A percentile compares a stretch with the other conserved stretches of the same genome.
phyloP scores from a whole-genome alignment of 2,797 vertebrate species.

The Microctenopoma lineatum region DNA sequence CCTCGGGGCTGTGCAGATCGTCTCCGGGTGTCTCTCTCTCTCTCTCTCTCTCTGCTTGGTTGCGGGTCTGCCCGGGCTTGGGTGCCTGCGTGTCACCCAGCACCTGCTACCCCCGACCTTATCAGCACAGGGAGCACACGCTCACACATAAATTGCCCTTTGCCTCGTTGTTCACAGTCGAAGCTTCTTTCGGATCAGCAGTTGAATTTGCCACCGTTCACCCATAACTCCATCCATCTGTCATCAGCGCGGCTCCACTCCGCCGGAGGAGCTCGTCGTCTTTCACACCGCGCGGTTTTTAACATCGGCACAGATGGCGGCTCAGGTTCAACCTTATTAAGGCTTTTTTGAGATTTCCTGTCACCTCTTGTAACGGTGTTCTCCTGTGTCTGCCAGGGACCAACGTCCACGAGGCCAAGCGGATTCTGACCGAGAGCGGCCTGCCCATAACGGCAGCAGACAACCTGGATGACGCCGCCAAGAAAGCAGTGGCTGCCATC shows the following conservation, averaged over 20 bases:
- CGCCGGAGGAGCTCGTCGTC: conserved; percentile 46
- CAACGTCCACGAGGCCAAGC: conserved; percentile 94
- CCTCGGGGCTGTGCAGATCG: conserved; percentile 8
- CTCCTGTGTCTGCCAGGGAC: conserved; percentile 84
- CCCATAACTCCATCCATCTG: conserved; percentile 69
- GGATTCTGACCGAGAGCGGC: conserved; percentile 91
- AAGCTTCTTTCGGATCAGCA: conserved; percentile 53
- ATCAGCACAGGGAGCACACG: conserved; percentile 28
- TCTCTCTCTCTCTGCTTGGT: conserved; percentile 35
- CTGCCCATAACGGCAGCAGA: conserved; percentile 91
- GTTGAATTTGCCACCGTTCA: conserved; percentile 53
- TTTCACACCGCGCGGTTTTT: conserved; percentile 57
- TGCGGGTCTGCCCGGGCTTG: conserved; percentile 39
- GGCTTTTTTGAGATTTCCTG: conserved; percentile 2
- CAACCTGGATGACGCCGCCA: conserved; percentile 96
- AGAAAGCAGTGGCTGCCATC: conserved; percentile 92
- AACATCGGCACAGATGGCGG: conserved; percentile 46
- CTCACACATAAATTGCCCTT: conserved; percentile 47
- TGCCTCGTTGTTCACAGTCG: conserved; percentile 38
- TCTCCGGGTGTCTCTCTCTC: conserved; percentile 18
- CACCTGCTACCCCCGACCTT: conserved; percentile 74
- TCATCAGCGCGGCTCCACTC: conserved; percentile 45
- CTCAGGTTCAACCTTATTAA: conserved; percentile 46
- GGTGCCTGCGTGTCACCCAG: conserved; percentile 53
- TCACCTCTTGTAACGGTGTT: conserved; percentile 6